Evolutionary conservation across 2,888 invertebrate species (phyloP), one percentile per base, ranked within the genome.

Genomic region (Crocallis elinguaria): DNA sequence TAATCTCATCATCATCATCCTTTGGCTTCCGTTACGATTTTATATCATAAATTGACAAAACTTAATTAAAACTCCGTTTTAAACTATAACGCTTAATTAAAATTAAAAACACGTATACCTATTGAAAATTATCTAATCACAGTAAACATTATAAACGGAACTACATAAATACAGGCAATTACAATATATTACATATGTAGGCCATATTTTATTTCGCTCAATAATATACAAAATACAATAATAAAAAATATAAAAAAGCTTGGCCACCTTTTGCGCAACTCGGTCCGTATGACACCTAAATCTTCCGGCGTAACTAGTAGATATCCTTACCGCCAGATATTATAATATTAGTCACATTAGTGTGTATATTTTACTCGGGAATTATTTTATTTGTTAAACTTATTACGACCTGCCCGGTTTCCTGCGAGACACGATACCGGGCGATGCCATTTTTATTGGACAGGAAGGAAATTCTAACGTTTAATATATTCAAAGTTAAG

Each of bases 271-370:
- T 62, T 25, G 74, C 78, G 84, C 84, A 53, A 59, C 43, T 11
- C 53, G 16, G 48, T 68, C 77, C 75, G 50, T 64, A 73, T 69
- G 71, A 71, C 86, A 84, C 80, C 84, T 90, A 90, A 91, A 90
- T 90, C 88, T 88, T 78, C 84, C 81, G 71, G 79, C 82, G 82
- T 82, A 82, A 79, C 86, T 86, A 86, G 85, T 84, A 88, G 88
- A 88, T 83, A 83, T 82, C 86, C 88, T 84, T 84, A 79, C 74
- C 74, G 75, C 79, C 77, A 82, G 87, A 85, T 88, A 89, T 88
- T 90, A 88, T 83, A 88, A 90, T 90, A 91, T 91, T 89, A 87
- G 88, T 87, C 86, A 85, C 88, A 91, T 89, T 90, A 90, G 88
- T 86, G 82, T 83, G 82, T 84, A 82, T 89, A 89, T 84, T 87